Evolutionary conservation across 2,888 invertebrate species (phyloP).

Genomic region (Sicus ferrugineus): DNA sequence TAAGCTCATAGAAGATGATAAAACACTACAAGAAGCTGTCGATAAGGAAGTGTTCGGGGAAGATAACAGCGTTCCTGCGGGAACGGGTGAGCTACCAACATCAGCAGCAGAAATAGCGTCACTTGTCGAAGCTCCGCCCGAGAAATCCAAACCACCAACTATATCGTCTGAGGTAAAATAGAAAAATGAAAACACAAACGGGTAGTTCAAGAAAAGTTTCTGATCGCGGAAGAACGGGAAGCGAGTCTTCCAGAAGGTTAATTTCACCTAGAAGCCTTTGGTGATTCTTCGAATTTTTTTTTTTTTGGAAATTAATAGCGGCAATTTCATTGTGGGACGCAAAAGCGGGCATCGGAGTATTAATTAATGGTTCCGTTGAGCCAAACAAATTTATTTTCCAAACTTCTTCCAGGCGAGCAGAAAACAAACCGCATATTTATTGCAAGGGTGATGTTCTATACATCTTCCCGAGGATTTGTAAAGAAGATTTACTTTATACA

Average conservation of each 20-base stretch:
- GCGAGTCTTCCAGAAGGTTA: too few relatives aligned
- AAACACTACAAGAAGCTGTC: slow-evolving; percentile 76
- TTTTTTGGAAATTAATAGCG: too few relatives aligned
- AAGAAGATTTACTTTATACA: too few relatives aligned
- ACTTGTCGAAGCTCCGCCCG: background rate
- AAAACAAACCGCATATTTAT: too few relatives aligned
- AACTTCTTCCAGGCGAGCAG: too few relatives aligned
- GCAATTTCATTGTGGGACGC: too few relatives aligned
- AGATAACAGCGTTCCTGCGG: slow-evolving; percentile 36
- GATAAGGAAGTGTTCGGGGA: slow-evolving; percentile 72
- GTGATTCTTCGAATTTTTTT: background rate
- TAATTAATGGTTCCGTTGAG: too few relatives aligned
- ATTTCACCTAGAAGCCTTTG: too few relatives aligned
- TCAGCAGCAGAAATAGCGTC: slow-evolving; percentile 37
- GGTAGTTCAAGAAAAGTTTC: background rate
- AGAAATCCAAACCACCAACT: background rate
- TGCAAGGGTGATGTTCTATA: too few relatives aligned
- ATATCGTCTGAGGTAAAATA: slow-evolving; percentile 7
- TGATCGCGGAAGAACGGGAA: too few relatives aligned
- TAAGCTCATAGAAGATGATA: slow-evolving; percentile 72
- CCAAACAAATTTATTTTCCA: background rate
- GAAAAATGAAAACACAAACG: background rate
- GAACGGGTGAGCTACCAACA: slow-evolving; percentile 27
- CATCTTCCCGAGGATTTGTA: too few relatives aligned
- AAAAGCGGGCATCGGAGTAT: too few relatives aligned